Base-by-base conservation (phyloP, 2,113 vertebrate species). In the Cryptoleucopteryx plumbea region DNA sequence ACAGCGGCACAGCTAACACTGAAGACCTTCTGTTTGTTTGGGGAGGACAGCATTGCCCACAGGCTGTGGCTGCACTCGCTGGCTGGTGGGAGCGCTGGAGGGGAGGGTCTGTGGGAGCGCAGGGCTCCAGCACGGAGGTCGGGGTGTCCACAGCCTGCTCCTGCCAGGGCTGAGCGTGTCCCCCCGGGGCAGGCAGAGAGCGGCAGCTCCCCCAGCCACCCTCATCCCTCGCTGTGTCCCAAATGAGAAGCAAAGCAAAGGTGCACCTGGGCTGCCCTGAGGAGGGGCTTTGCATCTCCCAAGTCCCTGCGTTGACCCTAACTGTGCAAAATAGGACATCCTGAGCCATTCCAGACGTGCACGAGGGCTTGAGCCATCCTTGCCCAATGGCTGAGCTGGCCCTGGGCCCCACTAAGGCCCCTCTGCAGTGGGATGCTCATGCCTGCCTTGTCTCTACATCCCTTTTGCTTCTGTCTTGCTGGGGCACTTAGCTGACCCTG, bases 1-100 rank as follows among this genome's bases (percentile, higher is more conserved):
- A 47, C 58, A 50, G 47, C 9, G 0, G 32, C 52, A 66, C 43
- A n/a, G 50, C 53, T 34, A 43, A n/a, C 38, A 14, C 43, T 10
- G 16, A 47, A 82, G 38, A 34, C 34, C 36, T 16, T 16, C 15
- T 0, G 0, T 47, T 50, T 38, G 10, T 22, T 31, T 0, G 10
- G 42, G 74, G 36, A 59, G 32, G 31, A 52, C n/a, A 61, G 34
- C 5, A 2, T 9, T 63, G 63, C 83, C 26, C 34, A 5, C 38
- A 2, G 16, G 75, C 72, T 56, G 48, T 31, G 55, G 26, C 62
- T 71, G 71, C 47, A 27, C 70, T 82, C 14, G 26, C 59, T 29
- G 65, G n/a, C 61, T 86, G 80, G 77, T 50, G 86, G 70, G 73
- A 67, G 73, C 23, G 3, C 52, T 50, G 72, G 48, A 34, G 11